phyloP scores from a whole-genome alignment of 2,888 invertebrate species.

The Choreutis nemorana region DNA sequence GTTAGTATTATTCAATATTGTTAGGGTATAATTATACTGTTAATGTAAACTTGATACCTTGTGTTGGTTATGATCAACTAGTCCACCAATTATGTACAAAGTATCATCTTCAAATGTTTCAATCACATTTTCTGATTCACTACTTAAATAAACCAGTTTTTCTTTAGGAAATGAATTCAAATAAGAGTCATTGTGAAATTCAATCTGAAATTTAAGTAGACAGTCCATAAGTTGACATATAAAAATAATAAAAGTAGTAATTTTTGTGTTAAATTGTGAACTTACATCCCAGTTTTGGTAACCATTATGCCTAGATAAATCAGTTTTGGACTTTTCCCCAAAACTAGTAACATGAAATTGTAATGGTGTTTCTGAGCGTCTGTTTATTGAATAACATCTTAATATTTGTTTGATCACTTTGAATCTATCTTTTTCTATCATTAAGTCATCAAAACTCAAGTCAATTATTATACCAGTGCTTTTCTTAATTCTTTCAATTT shows the following conservation, averaged over 20 bases:
- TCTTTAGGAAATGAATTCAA: conserved; percentile 76
- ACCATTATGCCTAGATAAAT: conserved; percentile 84
- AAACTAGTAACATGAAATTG: conserved; percentile 87
- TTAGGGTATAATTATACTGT: too few relatives aligned
- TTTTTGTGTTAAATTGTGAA: conserved; percentile 12
- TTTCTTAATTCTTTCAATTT: conserved; percentile 72
- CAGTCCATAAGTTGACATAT: neutral
- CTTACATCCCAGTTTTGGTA: conserved; percentile 93
- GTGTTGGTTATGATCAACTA: conserved; percentile 96
- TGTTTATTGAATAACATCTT: conserved; percentile 89
- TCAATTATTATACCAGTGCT: conserved; percentile 83
- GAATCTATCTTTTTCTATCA: conserved; percentile 88
- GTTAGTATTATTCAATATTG: too few relatives aligned
- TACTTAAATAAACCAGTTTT: conserved; percentile 88
- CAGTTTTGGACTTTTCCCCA: conserved; percentile 73
- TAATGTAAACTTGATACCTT: too few relatives aligned
- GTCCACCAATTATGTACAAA: conserved; percentile 94
- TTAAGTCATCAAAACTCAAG: conserved; percentile 88
- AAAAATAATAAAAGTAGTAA: neutral
- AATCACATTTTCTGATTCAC: conserved; percentile 92
- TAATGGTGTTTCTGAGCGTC: conserved; percentile 80
- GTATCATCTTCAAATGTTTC: conserved; percentile 76
- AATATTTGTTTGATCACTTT: conserved; percentile 92
- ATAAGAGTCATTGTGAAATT: conserved; percentile 74
- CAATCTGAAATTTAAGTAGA: conserved; percentile 56